Base-by-base conservation (phyloP, 2,888 invertebrate genomes). In the Drosophila parthenogenetica region DNA sequence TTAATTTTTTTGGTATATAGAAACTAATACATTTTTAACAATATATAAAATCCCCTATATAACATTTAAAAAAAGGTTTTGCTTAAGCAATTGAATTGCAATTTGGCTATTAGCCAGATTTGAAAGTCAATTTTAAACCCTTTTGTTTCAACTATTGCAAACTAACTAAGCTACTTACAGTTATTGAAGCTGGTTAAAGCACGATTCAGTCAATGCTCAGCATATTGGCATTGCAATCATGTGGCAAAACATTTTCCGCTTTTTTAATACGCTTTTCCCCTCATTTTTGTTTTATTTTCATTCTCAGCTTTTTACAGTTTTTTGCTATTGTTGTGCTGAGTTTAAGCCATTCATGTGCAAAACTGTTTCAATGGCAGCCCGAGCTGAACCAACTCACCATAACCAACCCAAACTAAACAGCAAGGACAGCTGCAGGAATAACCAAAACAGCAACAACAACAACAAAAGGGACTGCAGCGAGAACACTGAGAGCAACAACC, bases 221-320 rank as follows among this genome's bases (percentile, higher is more conserved):
- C 63, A 63, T 72, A 66, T 73, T 65, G 64, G 22, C 51, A 61
- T 35, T 50, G 53, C 60, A 79, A 68, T 10, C 51, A 49, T 58
- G 65, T 68, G 69, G 70, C 69, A 64, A 81, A 78, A 60, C 65
- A 76, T 81, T 81, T 81, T 68, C 69, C 69, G 60, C 64, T 65
- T 67, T 76, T 79, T 80, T 64, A 73, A 60, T 67, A 61, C 62
- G 61, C 67, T 81, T 80, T 72, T 39, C 5, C 22, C 17, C 66
- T 5, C 22, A 22, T 64, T 67, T 60, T 62, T 22, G 58, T 51
- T 54, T 59, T 19, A 14, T 16, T 61, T 40, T 48, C 32, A 2
- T n/a, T 35, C 37, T 51, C 22, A 14, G 4, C 45, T 60, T 22
- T 37, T 35, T 50, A 37, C n/a, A 13, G 22, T 13, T 7, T 45